Percentiles rank a stretch among this genome's conserved stretches.
Evolutionary conservation across 1,140 invertebrate genomes (phyloP).

Genomic region (Pteromalus puparum): DNA sequence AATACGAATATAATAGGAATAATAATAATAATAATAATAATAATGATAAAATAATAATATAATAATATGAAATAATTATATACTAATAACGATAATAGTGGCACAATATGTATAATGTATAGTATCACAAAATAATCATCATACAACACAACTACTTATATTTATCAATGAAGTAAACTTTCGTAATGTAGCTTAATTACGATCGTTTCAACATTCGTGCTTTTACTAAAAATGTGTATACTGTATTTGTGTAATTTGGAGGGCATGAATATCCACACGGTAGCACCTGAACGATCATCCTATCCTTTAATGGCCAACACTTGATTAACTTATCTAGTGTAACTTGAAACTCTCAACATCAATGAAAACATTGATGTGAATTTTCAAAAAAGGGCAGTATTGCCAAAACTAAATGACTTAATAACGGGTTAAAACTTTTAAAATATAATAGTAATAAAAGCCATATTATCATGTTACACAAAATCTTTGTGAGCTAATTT

Average conservation of each 20-base stretch:
- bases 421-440: too few relatives aligned
- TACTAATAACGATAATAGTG: constrained; percentile 56
- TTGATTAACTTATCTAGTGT: too few relatives aligned
- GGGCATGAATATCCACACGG: constrained; percentile 40
- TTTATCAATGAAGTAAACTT: constrained; percentile 44
- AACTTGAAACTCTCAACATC: background rate
- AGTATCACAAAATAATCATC: constrained; percentile 69
- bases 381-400: background rate
- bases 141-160: constrained; percentile 57
- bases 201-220: constrained; percentile 37
- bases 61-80: constrained; percentile 36
- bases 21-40: constrained; percentile 52
- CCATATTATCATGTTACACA: too few relatives aligned
- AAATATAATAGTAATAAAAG: too few relatives aligned
- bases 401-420: background rate
- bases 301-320: constrained; percentile 6
- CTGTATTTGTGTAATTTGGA: constrained; percentile 14
- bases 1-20: constrained; percentile 54
- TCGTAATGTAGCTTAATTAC: constrained; percentile 6
- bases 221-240: constrained; percentile 31
- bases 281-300: constrained; percentile 49
- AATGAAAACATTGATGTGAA: background rate
- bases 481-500: background rate
- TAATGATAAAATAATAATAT: constrained; percentile 53
- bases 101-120: constrained; percentile 59